phyloP scores from a whole-genome alignment of 2,113 vertebrate genomes.

The Limanda limanda region DNA sequence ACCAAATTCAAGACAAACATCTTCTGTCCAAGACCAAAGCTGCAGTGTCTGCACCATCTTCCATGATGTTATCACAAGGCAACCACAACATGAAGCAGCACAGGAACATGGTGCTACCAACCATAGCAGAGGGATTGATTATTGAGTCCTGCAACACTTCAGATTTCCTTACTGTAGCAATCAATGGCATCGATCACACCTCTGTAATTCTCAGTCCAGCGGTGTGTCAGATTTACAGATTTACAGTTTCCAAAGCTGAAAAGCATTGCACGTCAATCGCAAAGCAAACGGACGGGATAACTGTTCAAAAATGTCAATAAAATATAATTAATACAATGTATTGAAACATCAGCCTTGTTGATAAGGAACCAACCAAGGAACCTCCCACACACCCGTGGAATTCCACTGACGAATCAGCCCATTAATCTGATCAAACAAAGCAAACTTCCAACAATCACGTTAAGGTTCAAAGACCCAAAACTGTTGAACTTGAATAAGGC shows the following conservation, averaged over 20 bases:
- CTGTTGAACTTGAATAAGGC: background rate
- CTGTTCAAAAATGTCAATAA: background rate
- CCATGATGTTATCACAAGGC: background rate
- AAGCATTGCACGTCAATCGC: background rate
- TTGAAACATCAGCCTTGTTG: background rate
- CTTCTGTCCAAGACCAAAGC: background rate
- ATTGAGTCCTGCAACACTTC: conserved; percentile 15
- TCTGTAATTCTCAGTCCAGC: conserved; percentile 1
- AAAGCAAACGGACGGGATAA: background rate
- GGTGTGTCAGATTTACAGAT: background rate
- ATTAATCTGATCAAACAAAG: too few species aligned
- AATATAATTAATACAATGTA: background rate
- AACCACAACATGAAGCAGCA: background rate
- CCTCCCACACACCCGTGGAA: background rate
- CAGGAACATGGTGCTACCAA: conserved; percentile 1
- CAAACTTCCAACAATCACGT: too few species aligned
- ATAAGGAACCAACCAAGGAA: background rate
- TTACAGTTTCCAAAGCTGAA: background rate
- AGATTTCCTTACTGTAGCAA: background rate
- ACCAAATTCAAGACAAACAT: too few species aligned
- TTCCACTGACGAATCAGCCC: background rate
- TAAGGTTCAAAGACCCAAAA: too few species aligned
- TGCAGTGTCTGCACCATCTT: background rate
- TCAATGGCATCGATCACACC: conserved; percentile 34
- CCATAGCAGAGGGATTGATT: conserved; percentile 18